Evolutionary conservation across 2,797 vertebrate genomes (phyloP).

Genomic region (Hapalemur alaotrensis): DNA sequence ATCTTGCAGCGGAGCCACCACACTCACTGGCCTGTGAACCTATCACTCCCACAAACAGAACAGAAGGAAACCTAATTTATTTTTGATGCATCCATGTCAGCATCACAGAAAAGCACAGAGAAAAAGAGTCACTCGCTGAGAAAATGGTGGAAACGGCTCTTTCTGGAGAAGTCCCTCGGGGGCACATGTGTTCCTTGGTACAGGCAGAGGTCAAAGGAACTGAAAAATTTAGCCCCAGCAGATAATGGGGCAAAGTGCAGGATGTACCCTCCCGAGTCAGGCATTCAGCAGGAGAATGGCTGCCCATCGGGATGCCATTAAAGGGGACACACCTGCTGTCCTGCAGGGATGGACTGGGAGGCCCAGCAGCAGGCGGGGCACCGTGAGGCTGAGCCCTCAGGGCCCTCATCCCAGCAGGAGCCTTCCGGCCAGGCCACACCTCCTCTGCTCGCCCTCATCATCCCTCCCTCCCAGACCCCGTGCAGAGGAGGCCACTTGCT

Average conservation of each 20-base stretch:
- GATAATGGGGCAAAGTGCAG: fast-evolving
- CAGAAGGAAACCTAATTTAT: neutral
- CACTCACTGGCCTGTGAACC: fast-evolving
- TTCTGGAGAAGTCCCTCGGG: neutral
- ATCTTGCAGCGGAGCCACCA: fast-evolving
- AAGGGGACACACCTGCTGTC: neutral
- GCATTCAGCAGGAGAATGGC: fast-evolving
- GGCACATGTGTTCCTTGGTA: no score
- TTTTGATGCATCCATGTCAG: neutral
- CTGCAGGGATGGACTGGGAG: neutral
- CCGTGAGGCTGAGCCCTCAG: neutral
- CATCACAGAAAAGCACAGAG: neutral
- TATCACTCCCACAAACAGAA: neutral
- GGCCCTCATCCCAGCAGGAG: neutral
- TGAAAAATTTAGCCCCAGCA: neutral
- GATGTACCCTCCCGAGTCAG: fast-evolving
- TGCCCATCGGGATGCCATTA: neutral
- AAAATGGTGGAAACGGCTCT: neutral
- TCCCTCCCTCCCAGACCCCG: neutral
- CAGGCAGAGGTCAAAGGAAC: neutral
- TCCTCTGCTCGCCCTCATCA: neutral
- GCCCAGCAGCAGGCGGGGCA: fast-evolving
- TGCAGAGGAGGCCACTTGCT: fast-evolving
- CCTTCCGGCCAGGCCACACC: neutral
- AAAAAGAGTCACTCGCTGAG: neutral